A percentile compares a stretch with the other conserved stretches of the same genome.
phyloP scores from a whole-genome alignment of 1,140 invertebrate genomes.

The Psix sp. region DNA sequence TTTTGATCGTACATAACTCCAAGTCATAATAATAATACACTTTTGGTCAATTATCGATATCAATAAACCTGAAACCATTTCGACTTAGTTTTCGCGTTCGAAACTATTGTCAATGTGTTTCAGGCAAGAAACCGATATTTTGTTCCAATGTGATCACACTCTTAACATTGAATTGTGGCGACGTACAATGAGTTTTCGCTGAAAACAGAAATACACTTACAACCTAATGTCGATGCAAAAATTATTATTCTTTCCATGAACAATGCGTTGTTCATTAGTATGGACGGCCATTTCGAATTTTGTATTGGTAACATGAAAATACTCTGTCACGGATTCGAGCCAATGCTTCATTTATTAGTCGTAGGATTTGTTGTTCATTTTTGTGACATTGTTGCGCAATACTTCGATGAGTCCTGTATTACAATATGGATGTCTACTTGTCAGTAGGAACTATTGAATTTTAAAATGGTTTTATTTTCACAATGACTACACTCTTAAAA shows the following conservation, averaged over 20 bases:
- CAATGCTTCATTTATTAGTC: conserved; percentile 7
- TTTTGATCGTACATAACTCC: conserved; percentile 40
- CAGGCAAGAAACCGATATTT: conserved; percentile 8
- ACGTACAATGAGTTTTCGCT: conserved; percentile 9
- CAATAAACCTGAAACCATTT: conserved; percentile 43
- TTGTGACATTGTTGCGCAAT: conserved; percentile 16
- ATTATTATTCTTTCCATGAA: conserved; percentile 58
- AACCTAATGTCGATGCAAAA: conserved; percentile 55
- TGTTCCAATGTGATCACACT: neutral
- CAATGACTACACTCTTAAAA: no score
- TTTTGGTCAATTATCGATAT: conserved; percentile 39
- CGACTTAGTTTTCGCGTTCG: conserved; percentile 24
- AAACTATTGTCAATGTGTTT: no score
- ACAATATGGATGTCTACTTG: conserved; percentile 50
- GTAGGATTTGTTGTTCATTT: conserved; percentile 4
- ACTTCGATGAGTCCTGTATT: conserved; percentile 34
- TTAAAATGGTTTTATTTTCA: conserved; percentile 59
- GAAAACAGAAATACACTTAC: conserved; percentile 54
- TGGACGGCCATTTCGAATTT: conserved; percentile 59
- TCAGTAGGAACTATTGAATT: conserved; percentile 59
- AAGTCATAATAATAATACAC: conserved; percentile 28
- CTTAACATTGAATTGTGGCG: conserved; percentile 35
- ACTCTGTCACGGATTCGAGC: conserved; percentile 59
- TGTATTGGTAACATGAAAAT: conserved; percentile 59
- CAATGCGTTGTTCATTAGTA: conserved; percentile 56